Base-by-base conservation (phyloP, 2,888 invertebrate species). In the Hypsopygia costalis region DNA sequence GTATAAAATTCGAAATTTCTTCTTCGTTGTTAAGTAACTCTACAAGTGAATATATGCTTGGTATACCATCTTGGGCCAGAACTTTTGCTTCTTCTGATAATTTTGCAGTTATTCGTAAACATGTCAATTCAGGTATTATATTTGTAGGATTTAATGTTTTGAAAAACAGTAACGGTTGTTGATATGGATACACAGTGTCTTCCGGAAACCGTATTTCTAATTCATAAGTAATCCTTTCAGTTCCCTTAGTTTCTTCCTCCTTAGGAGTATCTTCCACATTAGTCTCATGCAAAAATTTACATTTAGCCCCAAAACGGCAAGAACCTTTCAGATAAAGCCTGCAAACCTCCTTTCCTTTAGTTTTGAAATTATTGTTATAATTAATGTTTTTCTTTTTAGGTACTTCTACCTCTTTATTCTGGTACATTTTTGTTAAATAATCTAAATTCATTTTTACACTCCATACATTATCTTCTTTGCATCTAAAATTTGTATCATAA, bases 161-260 rank as follows among this genome's bases (percentile, higher is more conserved):
- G 29, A 94, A 78, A 61, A 93, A 94, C 47, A 95, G 85, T 44
- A 93, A 79, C 0, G 95, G 95, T 0, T 94, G 90, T 73, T 95
- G 93, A 59, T 91, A 92, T 0, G 95, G 95, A 73, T 95, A 96
- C 35, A 90, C 90, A 38, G 91, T 91, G 61, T 91, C 91, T 51
- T 91, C 87, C 0, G 93, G 92, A 80, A 95, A 95, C 52, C 95
- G 87, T 55, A 96, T 89, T 88, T 95, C 95, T 57, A 95, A 80
- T 63, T 87, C 93, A 90, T 79, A 94, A 91, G 59, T 60, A 44
- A 81, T 69, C 69, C 83, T 90, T 47, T 78, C 69, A 35, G 59
- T 71, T 20, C 73, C 70, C 27, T 66, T 68, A 42, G 53, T 53
- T 25, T 77, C 76, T 30, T 55, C 41, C 32, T 71, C 67, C 31